A percentile compares a stretch with the other conserved stretches of the same genome.
Conservation (phyloP, 2,888 invertebrate species). For the Agonopterix heracliana region DNA sequence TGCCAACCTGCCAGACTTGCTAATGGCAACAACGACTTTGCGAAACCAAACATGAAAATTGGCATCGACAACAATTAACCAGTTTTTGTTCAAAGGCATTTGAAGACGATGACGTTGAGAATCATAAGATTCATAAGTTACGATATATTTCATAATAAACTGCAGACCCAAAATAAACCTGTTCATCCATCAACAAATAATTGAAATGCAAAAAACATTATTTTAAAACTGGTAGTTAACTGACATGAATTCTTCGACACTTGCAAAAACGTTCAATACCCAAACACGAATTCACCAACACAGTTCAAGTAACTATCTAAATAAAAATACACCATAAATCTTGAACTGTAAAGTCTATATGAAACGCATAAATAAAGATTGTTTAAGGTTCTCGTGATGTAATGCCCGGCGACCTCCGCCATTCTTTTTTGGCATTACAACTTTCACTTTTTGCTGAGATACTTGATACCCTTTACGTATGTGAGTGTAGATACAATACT, state of each 20-base stretch:
- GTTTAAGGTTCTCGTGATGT: constrained; percentile 25
- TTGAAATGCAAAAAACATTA: background rate
- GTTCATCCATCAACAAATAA: background rate
- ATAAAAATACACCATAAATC: constrained; percentile 10
- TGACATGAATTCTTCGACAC: constrained; percentile 11
- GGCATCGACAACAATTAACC: too few relatives aligned
- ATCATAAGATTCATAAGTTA: too few relatives aligned
- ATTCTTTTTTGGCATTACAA: constrained; percentile 43
- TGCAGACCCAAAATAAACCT: too few relatives aligned
- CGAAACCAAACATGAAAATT: too few relatives aligned
- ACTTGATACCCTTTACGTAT: background rate
- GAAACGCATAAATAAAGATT: constrained; percentile 6
- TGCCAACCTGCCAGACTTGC: too few relatives aligned
- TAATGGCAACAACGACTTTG: too few relatives aligned
- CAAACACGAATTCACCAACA: background rate
- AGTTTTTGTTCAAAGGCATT: too few relatives aligned
- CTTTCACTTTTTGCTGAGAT: constrained; percentile 49
- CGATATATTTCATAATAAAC: too few relatives aligned
- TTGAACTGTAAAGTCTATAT: constrained; percentile 12
- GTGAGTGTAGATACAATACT: background rate
- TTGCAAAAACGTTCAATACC: constrained; percentile 16
- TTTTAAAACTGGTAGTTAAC: constrained; percentile 9
- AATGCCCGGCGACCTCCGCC: constrained; percentile 36
- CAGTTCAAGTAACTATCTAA: too few relatives aligned
- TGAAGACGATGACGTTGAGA: too few relatives aligned